phyloP scores from a whole-genome alignment of 1,140 invertebrate species.

The Cotesia chilonis region DNA sequence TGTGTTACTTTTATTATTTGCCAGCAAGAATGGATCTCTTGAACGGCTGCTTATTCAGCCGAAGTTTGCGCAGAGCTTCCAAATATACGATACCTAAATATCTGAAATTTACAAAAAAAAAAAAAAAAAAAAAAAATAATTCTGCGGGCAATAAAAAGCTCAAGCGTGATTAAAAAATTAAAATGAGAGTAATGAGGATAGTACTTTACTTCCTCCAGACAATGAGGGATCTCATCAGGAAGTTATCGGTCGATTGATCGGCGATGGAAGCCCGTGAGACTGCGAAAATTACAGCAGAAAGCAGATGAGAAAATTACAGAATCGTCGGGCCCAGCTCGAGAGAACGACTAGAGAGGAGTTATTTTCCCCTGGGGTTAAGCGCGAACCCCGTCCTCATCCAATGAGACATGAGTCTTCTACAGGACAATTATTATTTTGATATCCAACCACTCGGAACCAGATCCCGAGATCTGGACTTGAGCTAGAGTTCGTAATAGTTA shows the following conservation, averaged over 20 bases:
- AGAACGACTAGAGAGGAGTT: slow-evolving; percentile 32
- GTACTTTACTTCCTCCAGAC: slow-evolving; percentile 12
- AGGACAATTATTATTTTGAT: slow-evolving; percentile 54
- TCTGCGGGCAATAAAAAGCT: too few species aligned
- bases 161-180: too few species aligned
- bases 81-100: too few species aligned
- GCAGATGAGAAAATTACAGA: slow-evolving; percentile 2
- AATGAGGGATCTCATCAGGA: slow-evolving; percentile 14
- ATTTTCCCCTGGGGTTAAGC: slow-evolving; percentile 49
- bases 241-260: slow-evolving; percentile 29
- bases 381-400: slow-evolving; percentile 41
- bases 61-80: too few species aligned
- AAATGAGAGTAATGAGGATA: neutral
- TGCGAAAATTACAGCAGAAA: neutral
- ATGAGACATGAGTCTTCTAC: slow-evolving; percentile 40
- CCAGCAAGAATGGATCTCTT: too few species aligned
- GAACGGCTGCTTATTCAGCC: too few species aligned
- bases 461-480: slow-evolving; percentile 8
- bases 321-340: neutral
- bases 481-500: neutral
- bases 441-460: slow-evolving; percentile 45
- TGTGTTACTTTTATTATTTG: too few species aligned
- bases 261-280: slow-evolving; percentile 24
- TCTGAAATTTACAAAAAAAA: too few species aligned
- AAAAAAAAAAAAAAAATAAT: too few species aligned